phyloP scores from a whole-genome alignment of 2,888 invertebrate genomes.

The Mesoligia furuncula region DNA sequence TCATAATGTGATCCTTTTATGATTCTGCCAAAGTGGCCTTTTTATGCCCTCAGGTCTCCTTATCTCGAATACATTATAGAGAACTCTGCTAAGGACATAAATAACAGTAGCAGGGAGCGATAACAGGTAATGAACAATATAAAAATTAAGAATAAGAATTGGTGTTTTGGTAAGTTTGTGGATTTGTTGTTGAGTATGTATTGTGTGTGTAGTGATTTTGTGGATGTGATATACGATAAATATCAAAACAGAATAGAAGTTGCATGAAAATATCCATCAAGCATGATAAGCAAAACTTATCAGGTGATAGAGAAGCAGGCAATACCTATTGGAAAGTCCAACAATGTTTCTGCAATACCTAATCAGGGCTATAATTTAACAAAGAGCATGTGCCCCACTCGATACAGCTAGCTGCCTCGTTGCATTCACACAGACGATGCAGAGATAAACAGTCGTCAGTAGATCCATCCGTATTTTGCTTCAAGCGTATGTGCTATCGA shows the following conservation, averaged over 20 bases:
- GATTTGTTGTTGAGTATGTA: neutral
- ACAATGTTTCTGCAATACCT: conserved; percentile 14
- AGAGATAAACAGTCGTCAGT: conserved; percentile 8
- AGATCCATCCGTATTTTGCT: conserved; percentile 27
- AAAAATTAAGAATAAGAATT: neutral
- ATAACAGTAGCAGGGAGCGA: neutral
- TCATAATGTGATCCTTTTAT: too few relatives aligned
- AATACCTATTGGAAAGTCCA: neutral
- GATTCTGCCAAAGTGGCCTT: too few relatives aligned
- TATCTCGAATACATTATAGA: too few relatives aligned
- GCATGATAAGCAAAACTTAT: neutral
- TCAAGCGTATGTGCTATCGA: neutral
- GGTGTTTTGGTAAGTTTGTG: neutral
- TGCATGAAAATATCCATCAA: neutral
- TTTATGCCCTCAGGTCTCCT: too few relatives aligned
- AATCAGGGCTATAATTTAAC: conserved; percentile 23
- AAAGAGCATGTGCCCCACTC: conserved; percentile 5
- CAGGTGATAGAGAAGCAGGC: neutral
- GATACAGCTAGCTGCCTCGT: neutral
- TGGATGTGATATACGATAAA: neutral
- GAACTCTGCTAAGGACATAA: too few relatives aligned
- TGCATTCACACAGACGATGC: neutral
- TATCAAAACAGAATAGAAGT: neutral
- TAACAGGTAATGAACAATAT: neutral
- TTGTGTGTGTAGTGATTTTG: neutral